Percentiles rank a stretch among this genome's conserved stretches.
phyloP scores from a whole-genome alignment of 92 coral and sea anemone genomes.

The Parazoanthus swiftii region DNA sequence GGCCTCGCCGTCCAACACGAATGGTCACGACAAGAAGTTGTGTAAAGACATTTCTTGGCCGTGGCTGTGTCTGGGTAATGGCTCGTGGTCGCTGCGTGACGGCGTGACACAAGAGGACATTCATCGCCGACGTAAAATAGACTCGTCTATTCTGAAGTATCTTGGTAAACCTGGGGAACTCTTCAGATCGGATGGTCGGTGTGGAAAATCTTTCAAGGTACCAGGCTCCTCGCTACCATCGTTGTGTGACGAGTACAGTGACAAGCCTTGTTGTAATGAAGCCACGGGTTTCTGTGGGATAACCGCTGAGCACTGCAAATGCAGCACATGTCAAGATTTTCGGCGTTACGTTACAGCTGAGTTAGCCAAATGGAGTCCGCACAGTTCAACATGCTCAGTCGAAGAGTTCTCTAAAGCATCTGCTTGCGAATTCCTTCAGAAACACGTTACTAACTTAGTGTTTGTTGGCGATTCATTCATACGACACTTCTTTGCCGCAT shows the following conservation, averaged over 20 bases:
- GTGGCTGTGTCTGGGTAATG: slow-evolving; percentile 51
- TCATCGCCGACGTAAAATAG: slow-evolving; percentile 44
- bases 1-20: neutral
- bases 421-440: slow-evolving; percentile 38
- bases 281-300: slow-evolving; percentile 60
- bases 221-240: slow-evolving; percentile 24
- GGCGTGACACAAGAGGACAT: slow-evolving; percentile 47
- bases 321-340: slow-evolving; percentile 61
- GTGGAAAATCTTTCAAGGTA: slow-evolving; percentile 47
- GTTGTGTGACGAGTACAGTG: slow-evolving; percentile 59
- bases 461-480: slow-evolving; percentile 73
- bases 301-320: slow-evolving; percentile 47
- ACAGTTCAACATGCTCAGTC: slow-evolving; percentile 35
- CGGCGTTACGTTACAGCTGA: slow-evolving; percentile 55
- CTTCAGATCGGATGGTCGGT: slow-evolving; percentile 53
- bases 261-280: slow-evolving; percentile 72
- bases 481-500: slow-evolving; percentile 62
- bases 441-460: slow-evolving; percentile 50
- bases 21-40: neutral
- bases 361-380: slow-evolving; percentile 59
- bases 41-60: slow-evolving; percentile 7
- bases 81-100: slow-evolving; percentile 55
- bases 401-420: slow-evolving; percentile 41
- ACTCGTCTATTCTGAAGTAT: slow-evolving; percentile 50
- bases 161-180: slow-evolving; percentile 55